phyloP scores from a whole-genome alignment of 2,113 vertebrate species.

The Cricetomys ansorgei region DNA sequence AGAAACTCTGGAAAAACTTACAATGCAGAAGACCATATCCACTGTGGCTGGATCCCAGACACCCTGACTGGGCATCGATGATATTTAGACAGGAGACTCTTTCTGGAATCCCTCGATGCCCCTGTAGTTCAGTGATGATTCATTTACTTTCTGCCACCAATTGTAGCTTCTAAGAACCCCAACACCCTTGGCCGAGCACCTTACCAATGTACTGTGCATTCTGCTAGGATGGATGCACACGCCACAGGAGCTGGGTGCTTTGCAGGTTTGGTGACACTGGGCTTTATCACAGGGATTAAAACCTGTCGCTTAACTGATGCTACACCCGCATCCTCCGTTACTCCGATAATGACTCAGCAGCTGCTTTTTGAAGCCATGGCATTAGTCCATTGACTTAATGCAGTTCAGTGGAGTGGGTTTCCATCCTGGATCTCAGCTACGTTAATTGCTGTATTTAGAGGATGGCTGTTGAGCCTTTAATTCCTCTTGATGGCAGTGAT shows the following conservation, averaged over 20 bases:
- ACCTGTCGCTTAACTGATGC: constrained; percentile 19
- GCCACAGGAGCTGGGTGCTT: neutral
- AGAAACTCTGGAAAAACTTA: neutral
- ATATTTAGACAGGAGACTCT: neutral
- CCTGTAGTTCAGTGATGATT: neutral
- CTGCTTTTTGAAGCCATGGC: constrained; percentile 26
- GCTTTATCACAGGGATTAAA: constrained; percentile 34
- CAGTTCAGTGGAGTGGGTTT: constrained; percentile 30
- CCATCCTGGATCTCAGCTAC: constrained; percentile 39
- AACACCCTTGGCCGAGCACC: neutral
- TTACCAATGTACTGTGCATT: neutral
- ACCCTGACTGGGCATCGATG: neutral
- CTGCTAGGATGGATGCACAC: accelerated
- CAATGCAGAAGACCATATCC: neutral
- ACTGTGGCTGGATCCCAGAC: neutral
- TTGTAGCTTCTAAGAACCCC: neutral
- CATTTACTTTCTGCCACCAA: neutral
- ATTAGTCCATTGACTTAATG: constrained; percentile 27
- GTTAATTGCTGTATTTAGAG: constrained; percentile 71
- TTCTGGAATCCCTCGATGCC: neutral
- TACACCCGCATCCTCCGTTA: constrained; percentile 55
- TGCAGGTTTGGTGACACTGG: neutral
- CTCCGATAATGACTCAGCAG: constrained; percentile 66
- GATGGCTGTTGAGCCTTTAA: constrained; percentile 60
- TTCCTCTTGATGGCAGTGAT: constrained; percentile 52